Evolutionary conservation across 2,113 vertebrate genomes (phyloP).

Genomic region (Noturus placidus): DNA sequence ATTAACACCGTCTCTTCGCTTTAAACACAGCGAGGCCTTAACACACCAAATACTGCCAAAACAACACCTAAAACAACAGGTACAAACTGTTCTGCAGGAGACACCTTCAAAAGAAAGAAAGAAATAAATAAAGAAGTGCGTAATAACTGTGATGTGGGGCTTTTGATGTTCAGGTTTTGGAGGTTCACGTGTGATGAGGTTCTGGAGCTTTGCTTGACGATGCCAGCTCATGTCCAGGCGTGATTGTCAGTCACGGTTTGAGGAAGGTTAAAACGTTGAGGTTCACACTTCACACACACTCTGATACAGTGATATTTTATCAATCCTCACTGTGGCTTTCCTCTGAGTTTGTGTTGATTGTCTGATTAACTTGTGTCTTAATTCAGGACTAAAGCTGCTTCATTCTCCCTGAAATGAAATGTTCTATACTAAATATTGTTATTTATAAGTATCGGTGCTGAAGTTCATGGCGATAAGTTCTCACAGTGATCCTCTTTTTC

Average conservation of each 20-base stretch:
- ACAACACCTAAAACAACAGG: background rate
- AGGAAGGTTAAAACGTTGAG: background rate
- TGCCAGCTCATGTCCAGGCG: background rate
- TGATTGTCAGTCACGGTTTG: background rate
- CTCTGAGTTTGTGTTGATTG: constrained; percentile 1
- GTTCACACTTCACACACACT: background rate
- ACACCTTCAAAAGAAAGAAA: background rate
- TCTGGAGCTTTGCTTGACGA: background rate
- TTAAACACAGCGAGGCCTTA: background rate
- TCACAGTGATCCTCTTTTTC: background rate
- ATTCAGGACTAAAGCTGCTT: background rate
- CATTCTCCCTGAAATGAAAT: constrained; percentile 15
- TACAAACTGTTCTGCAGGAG: background rate
- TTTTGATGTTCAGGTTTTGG: background rate
- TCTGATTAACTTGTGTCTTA: constrained; percentile 17
- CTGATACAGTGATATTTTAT: background rate
- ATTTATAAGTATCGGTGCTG: background rate
- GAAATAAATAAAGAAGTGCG: background rate
- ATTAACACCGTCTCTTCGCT: too few relatives aligned
- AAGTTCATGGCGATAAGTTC: background rate
- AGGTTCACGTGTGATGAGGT: background rate
- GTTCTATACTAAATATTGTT: background rate
- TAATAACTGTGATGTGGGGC: background rate
- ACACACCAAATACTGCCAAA: background rate
- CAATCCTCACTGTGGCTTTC: background rate